A percentile compares a stretch with the other conserved stretches of the same genome.
Conservation (phyloP, 2,797 vertebrate species). For the Selene dorsalis region DNA sequence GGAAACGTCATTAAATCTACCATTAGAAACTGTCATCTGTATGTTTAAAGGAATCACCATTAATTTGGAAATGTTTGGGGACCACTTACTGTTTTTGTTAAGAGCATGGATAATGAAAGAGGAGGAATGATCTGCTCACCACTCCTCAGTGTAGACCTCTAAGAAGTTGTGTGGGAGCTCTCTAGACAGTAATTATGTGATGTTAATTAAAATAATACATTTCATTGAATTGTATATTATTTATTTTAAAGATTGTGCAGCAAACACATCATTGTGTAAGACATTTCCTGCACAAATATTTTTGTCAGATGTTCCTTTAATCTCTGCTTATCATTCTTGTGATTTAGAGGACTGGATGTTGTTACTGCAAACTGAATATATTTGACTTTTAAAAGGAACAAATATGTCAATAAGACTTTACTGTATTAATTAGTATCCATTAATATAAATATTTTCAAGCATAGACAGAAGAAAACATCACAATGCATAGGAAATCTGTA, state of each 20-base stretch:
- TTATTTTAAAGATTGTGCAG: too few species aligned
- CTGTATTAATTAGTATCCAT: not conserved
- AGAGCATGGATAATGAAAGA: not conserved
- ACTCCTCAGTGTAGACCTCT: not conserved
- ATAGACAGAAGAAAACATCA: not conserved
- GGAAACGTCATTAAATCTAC: not conserved
- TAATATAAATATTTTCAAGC: not conserved
- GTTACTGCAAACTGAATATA: not conserved
- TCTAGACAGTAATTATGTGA: not conserved
- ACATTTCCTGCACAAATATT: not conserved
- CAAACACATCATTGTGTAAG: too few species aligned
- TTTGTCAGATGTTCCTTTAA: not conserved
- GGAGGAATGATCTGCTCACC: not conserved
- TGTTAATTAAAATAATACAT: not conserved
- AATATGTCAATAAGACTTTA: not conserved
- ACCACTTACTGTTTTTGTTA: not conserved
- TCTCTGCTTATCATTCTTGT: not conserved
- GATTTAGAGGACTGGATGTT: not conserved
- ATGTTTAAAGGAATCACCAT: not conserved
- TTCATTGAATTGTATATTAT: not conserved
- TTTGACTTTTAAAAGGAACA: too few species aligned
- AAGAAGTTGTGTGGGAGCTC: not conserved
- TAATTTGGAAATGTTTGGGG: not conserved
- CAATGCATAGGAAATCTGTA: not conserved
- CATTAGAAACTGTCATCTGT: not conserved